phyloP scores from a whole-genome alignment of 2,888 invertebrate species.

The Cephus rjabovi region DNA sequence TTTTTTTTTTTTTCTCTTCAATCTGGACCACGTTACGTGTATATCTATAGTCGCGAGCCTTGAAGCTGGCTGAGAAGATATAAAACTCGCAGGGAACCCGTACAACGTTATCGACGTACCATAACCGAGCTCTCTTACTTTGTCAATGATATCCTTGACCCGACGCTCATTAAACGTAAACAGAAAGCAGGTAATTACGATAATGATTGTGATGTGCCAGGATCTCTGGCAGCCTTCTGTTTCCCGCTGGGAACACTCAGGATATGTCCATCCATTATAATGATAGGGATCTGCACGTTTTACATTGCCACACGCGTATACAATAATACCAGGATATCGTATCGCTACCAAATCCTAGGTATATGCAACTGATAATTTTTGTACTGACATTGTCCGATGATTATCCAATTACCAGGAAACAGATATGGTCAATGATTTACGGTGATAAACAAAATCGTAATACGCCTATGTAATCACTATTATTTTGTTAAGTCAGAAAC shows the following conservation, averaged over 20 bases:
- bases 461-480: background rate
- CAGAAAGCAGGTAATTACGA: conserved; percentile 18
- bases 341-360: background rate
- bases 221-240: background rate
- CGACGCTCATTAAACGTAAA: conserved; percentile 19
- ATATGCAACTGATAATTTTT: too few relatives aligned
- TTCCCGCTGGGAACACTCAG: conserved; percentile 16
- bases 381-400: too few relatives aligned
- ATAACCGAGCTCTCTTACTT: background rate
- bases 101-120: background rate
- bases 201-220: conserved; percentile 16
- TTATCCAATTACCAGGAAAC: background rate
- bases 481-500: background rate
- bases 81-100: background rate
- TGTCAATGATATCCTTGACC: conserved; percentile 27
- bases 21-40: background rate
- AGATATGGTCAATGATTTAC: background rate
- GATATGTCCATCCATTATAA: conserved; percentile 32
- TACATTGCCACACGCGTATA: background rate
- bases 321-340: background rate
- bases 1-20: background rate
- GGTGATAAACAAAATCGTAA: background rate
- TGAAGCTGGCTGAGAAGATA: background rate
- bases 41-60: background rate
- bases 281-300: conserved; percentile 27